Conservation (phyloP, 2,888 invertebrate species). For the Pristionchus japonicus region DNA sequence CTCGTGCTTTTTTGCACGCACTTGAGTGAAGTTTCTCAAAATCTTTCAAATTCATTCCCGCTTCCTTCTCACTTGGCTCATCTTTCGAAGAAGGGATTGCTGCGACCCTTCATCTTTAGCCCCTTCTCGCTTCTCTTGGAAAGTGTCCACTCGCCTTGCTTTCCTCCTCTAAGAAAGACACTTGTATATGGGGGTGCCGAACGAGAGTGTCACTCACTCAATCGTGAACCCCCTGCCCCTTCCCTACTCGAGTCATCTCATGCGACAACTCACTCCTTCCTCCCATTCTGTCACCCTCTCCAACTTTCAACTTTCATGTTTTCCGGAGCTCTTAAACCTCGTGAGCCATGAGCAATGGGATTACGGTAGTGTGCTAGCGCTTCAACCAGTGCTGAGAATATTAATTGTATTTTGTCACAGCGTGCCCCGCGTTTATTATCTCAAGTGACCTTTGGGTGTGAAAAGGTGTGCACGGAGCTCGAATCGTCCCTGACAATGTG, state of each 20-base stretch:
- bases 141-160: constrained; percentile 3
- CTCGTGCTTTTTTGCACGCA: background rate
- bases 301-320: background rate
- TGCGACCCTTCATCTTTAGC: background rate
- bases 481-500: background rate
- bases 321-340: background rate
- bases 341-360: background rate
- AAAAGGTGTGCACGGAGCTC: background rate
- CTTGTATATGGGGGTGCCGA: background rate
- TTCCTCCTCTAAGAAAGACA: background rate
- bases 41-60: background rate
- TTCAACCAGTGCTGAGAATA: background rate
- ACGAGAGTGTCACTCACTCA: constrained; percentile 11
- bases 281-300: background rate
- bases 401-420: background rate
- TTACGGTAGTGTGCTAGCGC: background rate
- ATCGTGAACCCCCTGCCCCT: background rate
- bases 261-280: background rate
- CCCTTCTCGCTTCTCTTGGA: background rate
- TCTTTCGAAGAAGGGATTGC: background rate
- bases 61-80: background rate
- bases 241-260: background rate
- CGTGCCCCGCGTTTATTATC: too few species aligned
- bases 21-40: background rate
- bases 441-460: background rate